These are phyloP conservation scores for Fregata magnificens DNA, from an alignment of 2,113 vertebrate species.

Conservation along the genomic window DNA sequence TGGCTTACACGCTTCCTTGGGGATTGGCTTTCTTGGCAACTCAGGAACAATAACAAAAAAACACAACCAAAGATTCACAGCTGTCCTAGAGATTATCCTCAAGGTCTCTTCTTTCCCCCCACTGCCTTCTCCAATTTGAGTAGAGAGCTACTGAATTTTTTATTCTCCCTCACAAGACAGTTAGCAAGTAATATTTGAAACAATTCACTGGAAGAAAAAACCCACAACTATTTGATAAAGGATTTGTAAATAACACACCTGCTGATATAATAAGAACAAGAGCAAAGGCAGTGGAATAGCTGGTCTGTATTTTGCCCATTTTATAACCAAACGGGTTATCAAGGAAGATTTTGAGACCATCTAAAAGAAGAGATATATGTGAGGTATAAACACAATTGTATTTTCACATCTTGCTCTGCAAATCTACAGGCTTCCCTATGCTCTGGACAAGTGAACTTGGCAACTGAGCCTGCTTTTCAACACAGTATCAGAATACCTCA, in stretches of 20 bases:
- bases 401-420: background rate
- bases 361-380: background rate
- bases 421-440: background rate
- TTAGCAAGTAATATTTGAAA: background rate
- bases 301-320: background rate
- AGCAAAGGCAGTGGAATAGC: background rate
- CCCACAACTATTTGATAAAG: background rate
- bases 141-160: background rate
- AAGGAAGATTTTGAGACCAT: background rate
- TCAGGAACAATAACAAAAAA: background rate
- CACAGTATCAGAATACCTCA: background rate
- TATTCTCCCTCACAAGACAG: background rate
- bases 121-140: background rate
- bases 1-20: background rate
- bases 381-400: background rate
- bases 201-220: background rate
- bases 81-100: background rate
- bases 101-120: background rate
- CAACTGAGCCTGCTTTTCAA: background rate
- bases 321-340: background rate
- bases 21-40: background rate
- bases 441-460: background rate
- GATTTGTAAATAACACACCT: background rate
- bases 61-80: background rate
- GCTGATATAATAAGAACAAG: background rate